Percentiles rank a stretch among this genome's conserved stretches.
Evolutionary conservation across 2,888 invertebrate genomes (phyloP).

Genomic region (Macrophya alboannulata): DNA sequence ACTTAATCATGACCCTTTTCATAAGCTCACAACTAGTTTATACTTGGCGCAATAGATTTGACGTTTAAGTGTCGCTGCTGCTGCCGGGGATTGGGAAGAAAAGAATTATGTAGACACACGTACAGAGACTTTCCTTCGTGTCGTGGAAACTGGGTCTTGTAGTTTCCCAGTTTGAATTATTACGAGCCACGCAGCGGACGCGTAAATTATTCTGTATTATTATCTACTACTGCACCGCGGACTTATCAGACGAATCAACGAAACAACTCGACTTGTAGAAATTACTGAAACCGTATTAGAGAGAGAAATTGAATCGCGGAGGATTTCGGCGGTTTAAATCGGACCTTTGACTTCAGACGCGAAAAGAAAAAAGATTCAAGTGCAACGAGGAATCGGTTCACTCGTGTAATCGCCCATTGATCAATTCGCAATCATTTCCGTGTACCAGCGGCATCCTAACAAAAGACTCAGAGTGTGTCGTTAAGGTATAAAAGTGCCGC

Average conservation of each 20-base stretch:
- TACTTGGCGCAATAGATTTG: conserved; percentile 22
- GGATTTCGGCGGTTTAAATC: background rate
- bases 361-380: background rate
- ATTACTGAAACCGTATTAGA: background rate
- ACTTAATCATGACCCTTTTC: background rate
- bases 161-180: conserved; percentile 46
- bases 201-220: conserved; percentile 11
- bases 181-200: conserved; percentile 27
- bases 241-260: background rate
- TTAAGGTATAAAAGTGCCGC: conserved; percentile 4
- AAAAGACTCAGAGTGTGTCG: background rate
- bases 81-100: background rate
- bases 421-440: conserved; percentile 6
- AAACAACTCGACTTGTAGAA: background rate
- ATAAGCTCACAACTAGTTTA: background rate
- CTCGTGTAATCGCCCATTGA: background rate
- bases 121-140: conserved; percentile 28
- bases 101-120: conserved; percentile 36
- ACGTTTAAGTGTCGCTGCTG: conserved; percentile 1
- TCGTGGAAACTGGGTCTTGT: conserved; percentile 51
- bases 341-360: background rate
- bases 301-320: background rate
- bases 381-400: background rate
- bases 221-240: background rate
- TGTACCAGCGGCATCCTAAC: background rate